phyloP scores from a whole-genome alignment of 1,140 invertebrate species.

The Pseudachorutes palmiensis region DNA sequence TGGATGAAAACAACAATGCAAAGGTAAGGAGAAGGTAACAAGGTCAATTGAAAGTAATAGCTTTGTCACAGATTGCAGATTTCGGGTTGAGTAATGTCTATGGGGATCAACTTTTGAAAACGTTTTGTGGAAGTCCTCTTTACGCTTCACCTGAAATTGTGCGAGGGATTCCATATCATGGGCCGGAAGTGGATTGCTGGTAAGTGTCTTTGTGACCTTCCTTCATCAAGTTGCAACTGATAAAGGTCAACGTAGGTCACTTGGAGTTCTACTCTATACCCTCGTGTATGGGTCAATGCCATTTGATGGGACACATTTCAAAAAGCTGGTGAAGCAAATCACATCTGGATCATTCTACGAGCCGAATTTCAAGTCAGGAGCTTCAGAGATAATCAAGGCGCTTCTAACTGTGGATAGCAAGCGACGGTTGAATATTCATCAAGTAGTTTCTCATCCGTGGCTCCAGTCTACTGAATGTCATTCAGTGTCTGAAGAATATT shows the following conservation, averaged over 20 bases:
- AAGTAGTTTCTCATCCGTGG: constrained; percentile 89
- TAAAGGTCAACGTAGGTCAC: too few relatives aligned
- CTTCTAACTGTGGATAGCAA: constrained; percentile 87
- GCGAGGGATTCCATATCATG: constrained; percentile 91
- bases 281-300: constrained; percentile 99
- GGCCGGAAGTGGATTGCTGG: constrained; percentile 70
- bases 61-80: constrained; percentile 98
- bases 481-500: constrained; percentile 1
- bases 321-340: constrained; percentile 91
- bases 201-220: constrained; percentile 36
- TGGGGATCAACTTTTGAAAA: constrained; percentile 78
- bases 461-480: constrained; percentile 52
- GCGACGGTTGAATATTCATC: constrained; percentile 83
- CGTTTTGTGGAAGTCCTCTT: constrained; percentile 95
- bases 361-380: constrained; percentile 89
- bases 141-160: constrained; percentile 99
- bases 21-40: too few relatives aligned
- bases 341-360: constrained; percentile 84
- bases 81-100: constrained; percentile 98
- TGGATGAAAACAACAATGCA: constrained; percentile 90
- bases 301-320: constrained; percentile 97
- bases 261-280: constrained; percentile 95
- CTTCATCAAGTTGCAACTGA: too few relatives aligned
- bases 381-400: constrained; percentile 84
- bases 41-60: too few relatives aligned